Evolutionary conservation across 2,113 vertebrate genomes (phyloP).

Genomic region (Hippotragus niger): DNA sequence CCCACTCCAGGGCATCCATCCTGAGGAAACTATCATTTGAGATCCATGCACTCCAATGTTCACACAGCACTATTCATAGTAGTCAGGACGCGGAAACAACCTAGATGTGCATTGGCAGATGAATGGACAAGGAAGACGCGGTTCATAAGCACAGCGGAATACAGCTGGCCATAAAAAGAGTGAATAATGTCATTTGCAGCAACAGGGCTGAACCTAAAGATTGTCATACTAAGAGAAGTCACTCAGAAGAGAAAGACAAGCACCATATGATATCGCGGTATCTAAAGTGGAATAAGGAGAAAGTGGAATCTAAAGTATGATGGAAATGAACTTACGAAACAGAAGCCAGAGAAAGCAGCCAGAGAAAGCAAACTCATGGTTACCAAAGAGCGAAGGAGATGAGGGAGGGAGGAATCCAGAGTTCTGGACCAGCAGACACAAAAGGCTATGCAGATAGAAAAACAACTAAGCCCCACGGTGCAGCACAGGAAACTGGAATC

Average conservation of each 20-base stretch:
- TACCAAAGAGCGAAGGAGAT: not conserved
- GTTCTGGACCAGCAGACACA: not conserved
- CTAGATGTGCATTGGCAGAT: not conserved
- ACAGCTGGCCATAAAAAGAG: not conserved
- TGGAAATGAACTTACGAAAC: not conserved
- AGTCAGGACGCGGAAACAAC: not conserved
- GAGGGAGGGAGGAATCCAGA: not conserved
- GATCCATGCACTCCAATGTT: not conserved
- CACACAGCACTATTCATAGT: not conserved
- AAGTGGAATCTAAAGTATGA: not conserved
- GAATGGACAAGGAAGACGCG: not conserved
- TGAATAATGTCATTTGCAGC: not conserved
- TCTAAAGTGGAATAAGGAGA: not conserved
- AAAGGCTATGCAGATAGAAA: not conserved
- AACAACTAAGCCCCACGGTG: fast-evolving
- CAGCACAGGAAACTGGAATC: not conserved
- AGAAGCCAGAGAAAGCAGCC: not conserved
- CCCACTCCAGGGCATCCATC: not conserved
- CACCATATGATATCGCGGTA: fast-evolving
- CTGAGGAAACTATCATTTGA: not conserved
- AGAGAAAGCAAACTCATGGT: not conserved
- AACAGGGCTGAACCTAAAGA: not conserved
- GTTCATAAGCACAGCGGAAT: not conserved
- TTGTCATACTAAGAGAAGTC: not conserved
- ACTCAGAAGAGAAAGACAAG: not conserved